A percentile compares a stretch with the other conserved stretches of the same genome.
These are phyloP conservation scores for Uria aalge DNA, from an alignment of 2,113 vertebrate genomes.

Conservation along the genomic window DNA sequence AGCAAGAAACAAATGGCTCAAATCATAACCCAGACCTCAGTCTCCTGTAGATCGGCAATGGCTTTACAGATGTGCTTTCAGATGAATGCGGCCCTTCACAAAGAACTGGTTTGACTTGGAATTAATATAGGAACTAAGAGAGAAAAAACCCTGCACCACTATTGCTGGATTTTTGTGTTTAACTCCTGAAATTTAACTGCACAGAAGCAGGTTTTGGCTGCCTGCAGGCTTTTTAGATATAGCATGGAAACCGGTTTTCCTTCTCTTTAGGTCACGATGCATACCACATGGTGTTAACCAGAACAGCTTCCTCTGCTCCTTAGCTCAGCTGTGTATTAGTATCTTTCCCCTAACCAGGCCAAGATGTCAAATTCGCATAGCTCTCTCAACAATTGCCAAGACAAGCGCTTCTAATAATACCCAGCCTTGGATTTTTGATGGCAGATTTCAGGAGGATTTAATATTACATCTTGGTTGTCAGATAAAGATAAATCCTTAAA, in stretches of 20 bases:
- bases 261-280: background rate
- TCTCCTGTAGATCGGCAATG: background rate
- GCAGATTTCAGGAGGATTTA: slow-evolving; percentile 2
- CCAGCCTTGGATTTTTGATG: background rate
- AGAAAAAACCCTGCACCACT: background rate
- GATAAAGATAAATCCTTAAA: background rate
- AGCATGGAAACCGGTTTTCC: background rate
- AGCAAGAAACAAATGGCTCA: background rate
- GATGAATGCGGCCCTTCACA: background rate
- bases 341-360: background rate
- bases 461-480: background rate
- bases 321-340: background rate
- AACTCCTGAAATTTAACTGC: background rate
- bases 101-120: background rate
- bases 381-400: background rate
- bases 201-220: background rate
- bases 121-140: background rate
- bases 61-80: background rate
- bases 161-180: background rate
- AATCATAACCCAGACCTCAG: background rate
- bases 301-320: background rate
- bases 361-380: background rate
- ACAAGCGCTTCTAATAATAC: background rate
- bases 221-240: background rate
- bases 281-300: background rate